Percentiles rank a stretch among this genome's conserved stretches.
Evolutionary conservation across 2,888 invertebrate species (phyloP).

Genomic region (Watsonalla cultraria): DNA sequence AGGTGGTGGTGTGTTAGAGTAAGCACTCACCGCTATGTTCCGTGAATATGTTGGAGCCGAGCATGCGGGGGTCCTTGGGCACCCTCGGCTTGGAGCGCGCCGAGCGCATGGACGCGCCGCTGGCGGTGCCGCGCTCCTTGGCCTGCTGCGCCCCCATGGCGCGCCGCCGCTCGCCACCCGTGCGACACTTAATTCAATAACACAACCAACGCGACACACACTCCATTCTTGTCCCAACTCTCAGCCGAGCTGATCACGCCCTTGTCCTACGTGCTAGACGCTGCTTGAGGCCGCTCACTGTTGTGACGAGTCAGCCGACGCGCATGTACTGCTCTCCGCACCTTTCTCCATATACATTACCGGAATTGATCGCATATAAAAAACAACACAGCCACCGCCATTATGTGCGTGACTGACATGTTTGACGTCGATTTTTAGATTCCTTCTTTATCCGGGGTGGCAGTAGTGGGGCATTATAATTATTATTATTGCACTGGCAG

Average conservation of each 20-base stretch:
- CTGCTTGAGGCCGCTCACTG: neutral
- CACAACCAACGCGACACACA: slow-evolving; percentile 41
- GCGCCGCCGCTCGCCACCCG: slow-evolving; percentile 23
- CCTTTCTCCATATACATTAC: slow-evolving; percentile 37
- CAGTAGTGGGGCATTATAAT: slow-evolving; percentile 27
- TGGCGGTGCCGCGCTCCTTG: slow-evolving; percentile 89
- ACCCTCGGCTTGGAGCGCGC: slow-evolving; percentile 86
- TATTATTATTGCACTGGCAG: no score
- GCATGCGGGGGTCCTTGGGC: slow-evolving; percentile 89
- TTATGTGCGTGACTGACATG: slow-evolving; percentile 56
- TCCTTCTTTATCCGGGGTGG: slow-evolving; percentile 19
- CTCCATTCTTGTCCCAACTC: slow-evolving; percentile 34
- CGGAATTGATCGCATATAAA: slow-evolving; percentile 37
- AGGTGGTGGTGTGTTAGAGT: neutral
- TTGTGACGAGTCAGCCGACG: neutral
- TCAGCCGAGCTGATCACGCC: neutral
- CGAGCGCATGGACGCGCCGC: slow-evolving; percentile 85
- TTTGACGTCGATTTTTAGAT: slow-evolving; percentile 67
- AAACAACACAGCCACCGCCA: slow-evolving; percentile 69
- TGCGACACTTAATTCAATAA: slow-evolving; percentile 52
- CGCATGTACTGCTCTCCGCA: slow-evolving; percentile 20
- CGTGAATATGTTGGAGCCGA: slow-evolving; percentile 94
- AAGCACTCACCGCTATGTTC: slow-evolving; percentile 92
- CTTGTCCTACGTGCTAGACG: neutral
- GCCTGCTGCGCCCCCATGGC: slow-evolving; percentile 96